A percentile compares a stretch with the other conserved stretches of the same genome.
phyloP scores from a whole-genome alignment of 1,140 invertebrate species.

The Drosophila burlai region DNA sequence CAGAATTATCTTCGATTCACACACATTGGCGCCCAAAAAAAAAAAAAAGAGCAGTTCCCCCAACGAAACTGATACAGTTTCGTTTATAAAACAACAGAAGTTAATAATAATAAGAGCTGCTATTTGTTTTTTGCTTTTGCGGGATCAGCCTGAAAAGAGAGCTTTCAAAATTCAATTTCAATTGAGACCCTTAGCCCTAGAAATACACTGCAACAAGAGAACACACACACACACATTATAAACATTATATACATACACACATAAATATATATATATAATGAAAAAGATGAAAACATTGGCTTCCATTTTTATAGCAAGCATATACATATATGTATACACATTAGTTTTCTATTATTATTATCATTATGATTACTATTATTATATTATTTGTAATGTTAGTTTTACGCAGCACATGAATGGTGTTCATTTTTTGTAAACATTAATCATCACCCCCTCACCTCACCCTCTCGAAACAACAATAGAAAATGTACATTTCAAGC shows the following conservation, averaged over 20 bases:
- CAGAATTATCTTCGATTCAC: conserved; percentile 57
- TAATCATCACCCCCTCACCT: conserved; percentile 29
- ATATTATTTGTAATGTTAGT: conserved; percentile 45
- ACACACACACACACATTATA: conserved; percentile 34
- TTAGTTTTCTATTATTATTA: conserved; percentile 56
- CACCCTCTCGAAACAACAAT: conserved; percentile 32
- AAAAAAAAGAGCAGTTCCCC: conserved; percentile 12
- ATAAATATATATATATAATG: conserved; percentile 1
- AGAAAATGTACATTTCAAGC: conserved; percentile 64
- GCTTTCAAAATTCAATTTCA: conserved; percentile 71
- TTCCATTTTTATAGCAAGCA: conserved; percentile 74
- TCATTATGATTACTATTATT: conserved; percentile 37
- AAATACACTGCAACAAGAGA: conserved; percentile 35
- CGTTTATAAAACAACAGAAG: conserved; percentile 5
- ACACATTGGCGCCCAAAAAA: conserved; percentile 25
- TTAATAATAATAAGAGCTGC: background rate
- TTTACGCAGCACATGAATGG: conserved; percentile 56
- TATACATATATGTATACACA: conserved; percentile 47
- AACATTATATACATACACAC: conserved; percentile 29
- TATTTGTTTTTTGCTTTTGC: conserved; percentile 2
- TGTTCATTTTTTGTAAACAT: conserved; percentile 68
- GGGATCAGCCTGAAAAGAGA: conserved; percentile 43
- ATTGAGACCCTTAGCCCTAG: conserved; percentile 52
- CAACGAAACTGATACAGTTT: conserved; percentile 64
- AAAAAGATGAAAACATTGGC: conserved; percentile 66